Evolutionary conservation across 2,113 vertebrate species (phyloP).

Genomic region (Periophthalmodon schlosseri): DNA sequence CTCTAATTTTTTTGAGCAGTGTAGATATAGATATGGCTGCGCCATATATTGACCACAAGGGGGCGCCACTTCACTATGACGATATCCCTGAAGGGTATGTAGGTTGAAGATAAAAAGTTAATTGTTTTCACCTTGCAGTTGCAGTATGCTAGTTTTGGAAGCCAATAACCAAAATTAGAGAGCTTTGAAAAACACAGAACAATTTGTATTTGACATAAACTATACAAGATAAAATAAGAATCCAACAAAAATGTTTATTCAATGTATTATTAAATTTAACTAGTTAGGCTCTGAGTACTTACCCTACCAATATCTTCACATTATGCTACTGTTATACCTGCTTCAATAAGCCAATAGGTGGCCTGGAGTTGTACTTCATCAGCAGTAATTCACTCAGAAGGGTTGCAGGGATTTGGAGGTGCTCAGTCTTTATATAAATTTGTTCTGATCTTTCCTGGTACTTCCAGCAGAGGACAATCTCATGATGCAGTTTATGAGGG

Average conservation of each 20-base stretch:
- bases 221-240: too few relatives aligned
- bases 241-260: too few relatives aligned
- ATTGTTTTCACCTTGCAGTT: not conserved
- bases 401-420: constrained; percentile 51
- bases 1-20: too few relatives aligned
- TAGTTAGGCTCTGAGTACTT: not conserved
- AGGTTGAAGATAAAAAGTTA: not conserved
- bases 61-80: not conserved
- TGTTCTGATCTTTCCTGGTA: constrained; percentile 66
- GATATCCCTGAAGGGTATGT: not conserved
- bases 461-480: constrained; percentile 70
- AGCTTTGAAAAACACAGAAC: too few relatives aligned
- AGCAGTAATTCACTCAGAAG: constrained; percentile 54
- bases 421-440: constrained; percentile 52
- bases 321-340: not conserved
- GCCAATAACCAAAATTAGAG: too few relatives aligned
- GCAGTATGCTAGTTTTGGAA: not conserved
- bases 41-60: not conserved
- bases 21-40: too few relatives aligned
- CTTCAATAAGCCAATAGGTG: constrained; percentile 53
- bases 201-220: too few relatives aligned
- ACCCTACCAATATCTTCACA: constrained; percentile 20
- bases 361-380: constrained; percentile 48
- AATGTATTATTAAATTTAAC: not conserved
- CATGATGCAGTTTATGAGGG: constrained; percentile 56